phyloP scores from a whole-genome alignment of 2,888 invertebrate species.

The Icerya purchasi region DNA sequence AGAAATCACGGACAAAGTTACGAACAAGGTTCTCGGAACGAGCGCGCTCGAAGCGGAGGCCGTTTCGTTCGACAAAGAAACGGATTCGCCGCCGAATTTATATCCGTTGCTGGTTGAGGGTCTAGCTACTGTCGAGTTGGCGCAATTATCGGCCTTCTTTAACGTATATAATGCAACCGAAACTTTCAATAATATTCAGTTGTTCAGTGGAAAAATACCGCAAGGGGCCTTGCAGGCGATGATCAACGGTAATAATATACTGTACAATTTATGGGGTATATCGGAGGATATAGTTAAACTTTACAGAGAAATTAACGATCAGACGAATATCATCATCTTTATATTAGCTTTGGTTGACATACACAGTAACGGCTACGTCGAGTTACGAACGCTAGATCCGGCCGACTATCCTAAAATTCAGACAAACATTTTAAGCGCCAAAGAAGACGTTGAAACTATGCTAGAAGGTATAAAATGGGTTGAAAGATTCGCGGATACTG shows the following conservation, averaged over 20 bases:
- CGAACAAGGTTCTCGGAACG: background rate
- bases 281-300: slow-evolving; percentile 5
- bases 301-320: slow-evolving; percentile 4
- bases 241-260: slow-evolving; percentile 1
- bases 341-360: slow-evolving; percentile 26
- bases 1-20: background rate
- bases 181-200: no score
- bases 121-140: background rate
- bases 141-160: background rate
- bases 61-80: no score
- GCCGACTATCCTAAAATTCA: slow-evolving; percentile 4
- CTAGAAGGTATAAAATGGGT: slow-evolving; percentile 18
- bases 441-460: slow-evolving; percentile 20
- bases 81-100: no score
- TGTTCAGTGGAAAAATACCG: slow-evolving; percentile 1
- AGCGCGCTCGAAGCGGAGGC: background rate
- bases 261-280: slow-evolving; percentile 10
- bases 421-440: slow-evolving; percentile 3
- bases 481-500: slow-evolving; percentile 16
- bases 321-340: slow-evolving; percentile 2
- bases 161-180: no score
- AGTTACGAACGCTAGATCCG: slow-evolving; percentile 7
- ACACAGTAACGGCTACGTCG: background rate
- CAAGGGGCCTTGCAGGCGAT: slow-evolving; percentile 2
- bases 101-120: background rate